A percentile compares a stretch with the other conserved stretches of the same genome.
Evolutionary conservation across 2,888 invertebrate species (phyloP).

Genomic region (Drosophila merina): DNA sequence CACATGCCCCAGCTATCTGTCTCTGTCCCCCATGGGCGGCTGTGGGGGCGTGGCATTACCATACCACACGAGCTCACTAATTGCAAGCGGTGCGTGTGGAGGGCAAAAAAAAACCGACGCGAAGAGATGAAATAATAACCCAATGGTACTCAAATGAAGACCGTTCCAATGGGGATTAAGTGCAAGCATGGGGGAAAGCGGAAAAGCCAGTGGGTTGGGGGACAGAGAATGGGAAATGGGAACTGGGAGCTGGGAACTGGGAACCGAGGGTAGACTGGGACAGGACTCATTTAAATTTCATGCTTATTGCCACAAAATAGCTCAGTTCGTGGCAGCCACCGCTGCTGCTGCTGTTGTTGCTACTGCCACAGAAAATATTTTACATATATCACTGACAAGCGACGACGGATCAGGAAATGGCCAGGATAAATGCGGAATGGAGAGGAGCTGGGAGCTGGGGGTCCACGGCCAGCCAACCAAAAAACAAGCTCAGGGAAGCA

Average conservation of each 20-base stretch:
- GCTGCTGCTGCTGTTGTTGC: conserved; percentile 39
- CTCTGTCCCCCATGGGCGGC: conserved; percentile 8
- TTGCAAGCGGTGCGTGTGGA: conserved; percentile 65
- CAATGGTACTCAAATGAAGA: conserved; percentile 54
- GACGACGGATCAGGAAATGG: conserved; percentile 59
- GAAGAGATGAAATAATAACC: conserved; percentile 44
- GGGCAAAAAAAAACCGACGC: not conserved
- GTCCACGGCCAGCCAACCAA: conserved; percentile 72
- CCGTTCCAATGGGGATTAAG: conserved; percentile 40
- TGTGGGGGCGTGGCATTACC: conserved; percentile 10
- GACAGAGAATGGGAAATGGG: conserved; percentile 7
- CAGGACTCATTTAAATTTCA: conserved; percentile 75
- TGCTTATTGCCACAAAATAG: conserved; percentile 78
- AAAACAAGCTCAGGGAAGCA: conserved; percentile 78
- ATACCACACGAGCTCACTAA: conserved; percentile 53
- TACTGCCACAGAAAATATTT: conserved; percentile 41
- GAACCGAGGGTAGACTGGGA: conserved; percentile 32
- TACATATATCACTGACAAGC: conserved; percentile 75
- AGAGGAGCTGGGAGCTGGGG: conserved; percentile 16
- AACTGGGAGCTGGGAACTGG: conserved; percentile 24
- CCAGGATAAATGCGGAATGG: conserved; percentile 14
- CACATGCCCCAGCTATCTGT: conserved; percentile 25
- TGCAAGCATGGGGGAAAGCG: conserved; percentile 11
- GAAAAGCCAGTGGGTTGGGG: conserved; percentile 1
- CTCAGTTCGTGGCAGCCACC: conserved; percentile 62